These are phyloP conservation scores for Liposcelis brunnea DNA, from an alignment of 2,888 invertebrate genomes.

Conservation along the genomic window DNA sequence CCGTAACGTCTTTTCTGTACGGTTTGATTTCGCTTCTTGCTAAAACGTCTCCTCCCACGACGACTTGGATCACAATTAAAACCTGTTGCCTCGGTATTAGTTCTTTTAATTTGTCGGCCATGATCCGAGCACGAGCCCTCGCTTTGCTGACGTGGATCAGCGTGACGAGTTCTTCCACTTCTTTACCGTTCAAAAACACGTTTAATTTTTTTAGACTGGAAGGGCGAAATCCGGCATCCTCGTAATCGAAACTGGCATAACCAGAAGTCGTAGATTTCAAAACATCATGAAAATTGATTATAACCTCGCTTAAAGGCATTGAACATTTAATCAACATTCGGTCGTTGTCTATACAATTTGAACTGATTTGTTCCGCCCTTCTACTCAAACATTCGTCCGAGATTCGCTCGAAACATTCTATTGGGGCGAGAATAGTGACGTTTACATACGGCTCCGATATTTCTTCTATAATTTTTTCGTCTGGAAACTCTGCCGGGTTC, in stretches of 20 bases:
- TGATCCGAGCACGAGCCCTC: conserved; percentile 40
- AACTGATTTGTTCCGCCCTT: conserved; percentile 50
- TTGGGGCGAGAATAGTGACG: conserved; percentile 76
- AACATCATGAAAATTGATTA: conserved; percentile 86
- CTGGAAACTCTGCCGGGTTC: conserved; percentile 60
- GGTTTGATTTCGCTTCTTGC: conserved; percentile 76
- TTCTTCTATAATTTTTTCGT: conserved; percentile 45
- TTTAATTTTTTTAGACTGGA: conserved; percentile 66
- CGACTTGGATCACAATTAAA: conserved; percentile 71
- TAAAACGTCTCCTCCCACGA: conserved; percentile 56
- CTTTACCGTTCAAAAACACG: conserved; percentile 58
- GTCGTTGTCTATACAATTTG: conserved; percentile 62
- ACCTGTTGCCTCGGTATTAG: conserved; percentile 80
- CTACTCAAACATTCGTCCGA: conserved; percentile 57
- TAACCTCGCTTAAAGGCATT: conserved; percentile 82
- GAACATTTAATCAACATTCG: conserved; percentile 66
- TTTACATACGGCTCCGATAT: conserved; percentile 73
- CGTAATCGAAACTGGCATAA: conserved; percentile 90
- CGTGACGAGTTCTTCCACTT: conserved; percentile 68
- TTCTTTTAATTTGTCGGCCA: conserved; percentile 60
- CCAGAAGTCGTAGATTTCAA: conserved; percentile 83
- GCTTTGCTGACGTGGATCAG: conserved; percentile 61
- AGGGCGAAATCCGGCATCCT: conserved; percentile 64
- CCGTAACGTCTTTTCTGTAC: conserved; percentile 80
- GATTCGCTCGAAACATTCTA: conserved; percentile 48